phyloP scores from a whole-genome alignment of 2,113 vertebrate genomes.

The Etheostoma cragini region DNA sequence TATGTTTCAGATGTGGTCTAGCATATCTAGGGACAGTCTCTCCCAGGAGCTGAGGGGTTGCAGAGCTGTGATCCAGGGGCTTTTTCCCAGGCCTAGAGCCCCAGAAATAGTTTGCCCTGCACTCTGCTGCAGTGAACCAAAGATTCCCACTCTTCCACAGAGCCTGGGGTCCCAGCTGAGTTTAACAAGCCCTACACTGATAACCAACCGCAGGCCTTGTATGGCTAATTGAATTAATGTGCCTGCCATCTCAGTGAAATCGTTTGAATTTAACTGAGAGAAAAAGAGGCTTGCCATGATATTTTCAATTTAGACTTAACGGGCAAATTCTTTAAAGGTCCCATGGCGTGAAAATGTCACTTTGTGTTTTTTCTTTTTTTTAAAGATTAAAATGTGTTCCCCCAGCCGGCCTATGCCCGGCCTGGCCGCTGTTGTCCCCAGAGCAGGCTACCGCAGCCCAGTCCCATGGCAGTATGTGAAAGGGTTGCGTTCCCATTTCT shows the following conservation, averaged over 20 bases:
- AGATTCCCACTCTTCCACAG: conserved; percentile 71
- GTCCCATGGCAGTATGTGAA: too few species aligned
- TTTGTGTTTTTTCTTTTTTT: too few species aligned
- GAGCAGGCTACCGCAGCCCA: too few species aligned
- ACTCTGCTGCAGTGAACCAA: conserved; percentile 51
- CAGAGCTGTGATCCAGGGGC: conserved; percentile 62
- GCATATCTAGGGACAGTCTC: conserved; percentile 51
- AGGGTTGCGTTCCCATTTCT: too few species aligned
- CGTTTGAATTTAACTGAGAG: not conserved
- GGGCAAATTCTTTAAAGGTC: too few species aligned
- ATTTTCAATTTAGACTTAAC: not conserved
- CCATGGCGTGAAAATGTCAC: too few species aligned
- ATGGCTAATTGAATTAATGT: conserved; percentile 8
- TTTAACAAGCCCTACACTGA: conserved; percentile 39
- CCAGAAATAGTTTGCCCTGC: conserved; percentile 76
- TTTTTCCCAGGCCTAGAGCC: conserved; percentile 80
- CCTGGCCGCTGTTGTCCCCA: too few species aligned
- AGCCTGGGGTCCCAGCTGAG: conserved; percentile 55
- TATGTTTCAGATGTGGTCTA: conserved; percentile 65
- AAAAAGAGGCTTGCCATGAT: not conserved
- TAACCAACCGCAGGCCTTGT: conserved; percentile 14
- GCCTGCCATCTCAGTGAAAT: not conserved
- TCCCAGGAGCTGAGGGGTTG: conserved; percentile 65
- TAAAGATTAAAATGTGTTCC: too few species aligned
- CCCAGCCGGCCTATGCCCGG: too few species aligned